Base-by-base conservation (phyloP, 2,888 invertebrate species). In the Chloromyia formosa region DNA sequence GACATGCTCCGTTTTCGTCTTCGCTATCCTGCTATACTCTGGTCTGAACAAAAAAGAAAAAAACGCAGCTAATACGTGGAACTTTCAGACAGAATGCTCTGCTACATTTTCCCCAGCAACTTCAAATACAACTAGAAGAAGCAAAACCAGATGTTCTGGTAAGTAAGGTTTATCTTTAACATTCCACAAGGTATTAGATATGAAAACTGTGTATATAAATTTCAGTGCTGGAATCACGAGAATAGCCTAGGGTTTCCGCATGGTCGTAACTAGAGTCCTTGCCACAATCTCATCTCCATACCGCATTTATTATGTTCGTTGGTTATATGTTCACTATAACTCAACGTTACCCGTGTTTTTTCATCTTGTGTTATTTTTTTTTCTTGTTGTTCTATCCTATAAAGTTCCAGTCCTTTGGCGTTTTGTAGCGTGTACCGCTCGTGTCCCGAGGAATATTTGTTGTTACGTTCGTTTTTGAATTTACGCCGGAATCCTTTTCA, bases 291-390 rank as follows among this genome's bases (percentile, higher is more conserved):
- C 61, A 61, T 61, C 61, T 61, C 61, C 61, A 61, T 61, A 22
- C 27, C 14, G 27, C 23, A 61, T 61, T 61, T 61, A 61, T 61
- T 61, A 23, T 61, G 61, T 61, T 27, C 7, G 12, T 61, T 61
- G 23, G 27, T 16, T 61, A 20, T 22, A 58, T 61, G 61, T 27
- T 5, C 61, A 20, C 27, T 16, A 61, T 61, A 61, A 61, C 27
- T 61, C 27, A 27, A 27, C 10, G 61, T 61, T 61, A 20, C 23
- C 61, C 23, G 18, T 35, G 27, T 23, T 61, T 20, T 27, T 27
- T 20, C 58, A n/a, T 27, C 14, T 61, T 27, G n/a, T 23, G 23
- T 61, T 16, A 2, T 35, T 35, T 35, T 7, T 7, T 4, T 7
- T 35, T 35, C 7, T 35, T 35, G 7, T 35, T 35, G 2, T 35